Evolutionary conservation across 2,113 vertebrate genomes (phyloP), one percentile per base, ranked within the genome.

Genomic region (Apodemus sylvaticus): DNA sequence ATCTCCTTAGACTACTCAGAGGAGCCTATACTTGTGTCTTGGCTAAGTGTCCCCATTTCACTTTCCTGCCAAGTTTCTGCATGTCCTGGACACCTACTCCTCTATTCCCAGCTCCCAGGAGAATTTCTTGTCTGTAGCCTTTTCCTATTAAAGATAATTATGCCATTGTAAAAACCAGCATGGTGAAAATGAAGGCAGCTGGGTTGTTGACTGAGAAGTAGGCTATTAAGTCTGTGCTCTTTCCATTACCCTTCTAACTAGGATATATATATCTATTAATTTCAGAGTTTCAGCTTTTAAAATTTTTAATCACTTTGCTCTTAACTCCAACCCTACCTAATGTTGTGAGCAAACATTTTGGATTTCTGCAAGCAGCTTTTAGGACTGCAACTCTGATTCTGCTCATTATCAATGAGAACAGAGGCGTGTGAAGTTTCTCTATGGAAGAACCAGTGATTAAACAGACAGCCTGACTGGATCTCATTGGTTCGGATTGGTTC

Each of bases 81-180:
- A 62, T 71, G 45, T 92, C 86, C 58, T 51, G 13, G 7, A 31
- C 36, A 81, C 3, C 36, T n/a, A 8, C 34, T 86, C 12, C 29
- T 77, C 74, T 42, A 34, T 88, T 66, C 36, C 36, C 34, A 58
- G 51, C 64, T 96, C 81, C 94, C 73, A 42, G 62, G 71, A 94
- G 92, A 77, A 62, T 70, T 74, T n/a, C 48, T 91, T 90, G 81
- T 83, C 86, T 83, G 68, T 20, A 31, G 51, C 81, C 36, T 62
- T 91, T 82, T 90, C 58, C 87, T 97, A 79, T 92, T 94, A 97
- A 89, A 95, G 95, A 96, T 97, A 94, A 97, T 96, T 96, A 60
- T 83, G 77, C 39, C 89, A 53, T 94, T 79, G 19, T 88, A 96
- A 96, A 92, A 96, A 76, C 55, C 93, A n/a, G 79, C 93, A 86